A percentile compares a stretch with the other conserved stretches of the same genome.
Conservation (phyloP, 2,888 invertebrate genomes). For the Holacanthella duospinosa region DNA sequence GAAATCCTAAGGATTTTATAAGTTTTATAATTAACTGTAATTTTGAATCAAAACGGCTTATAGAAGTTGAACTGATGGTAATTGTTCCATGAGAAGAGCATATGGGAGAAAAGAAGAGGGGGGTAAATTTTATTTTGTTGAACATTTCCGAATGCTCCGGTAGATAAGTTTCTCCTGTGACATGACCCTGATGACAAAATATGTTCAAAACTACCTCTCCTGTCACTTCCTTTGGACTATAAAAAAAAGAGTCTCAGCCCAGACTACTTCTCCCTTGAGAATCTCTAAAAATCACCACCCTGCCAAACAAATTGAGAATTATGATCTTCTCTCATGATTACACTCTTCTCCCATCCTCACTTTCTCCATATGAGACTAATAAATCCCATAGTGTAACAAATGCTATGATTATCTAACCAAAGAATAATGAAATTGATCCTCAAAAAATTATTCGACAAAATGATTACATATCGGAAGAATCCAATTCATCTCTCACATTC, state of each 20-base stretch:
- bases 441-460: too few relatives aligned
- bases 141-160: neutral
- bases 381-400: neutral
- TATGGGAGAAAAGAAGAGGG: neutral
- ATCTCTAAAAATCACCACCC: constrained; percentile 13
- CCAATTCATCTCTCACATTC: neutral
- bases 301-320: constrained; percentile 15
- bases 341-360: neutral
- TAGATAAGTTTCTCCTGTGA: neutral
- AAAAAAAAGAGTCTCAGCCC: neutral
- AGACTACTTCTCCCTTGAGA: neutral
- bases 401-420: too few relatives aligned
- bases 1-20: too few relatives aligned
- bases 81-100: too few relatives aligned
- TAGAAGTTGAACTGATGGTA: too few relatives aligned
- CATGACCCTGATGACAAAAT: neutral
- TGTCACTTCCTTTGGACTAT: neutral
- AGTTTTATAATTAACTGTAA: too few relatives aligned
- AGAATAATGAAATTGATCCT: too few relatives aligned
- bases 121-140: neutral
- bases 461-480: too few relatives aligned
- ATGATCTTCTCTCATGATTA: constrained; percentile 3
- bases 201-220: neutral
- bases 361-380: neutral
- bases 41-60: too few relatives aligned